Conservation (phyloP, 2,113 vertebrate species). For the Chionodraco myersi region DNA sequence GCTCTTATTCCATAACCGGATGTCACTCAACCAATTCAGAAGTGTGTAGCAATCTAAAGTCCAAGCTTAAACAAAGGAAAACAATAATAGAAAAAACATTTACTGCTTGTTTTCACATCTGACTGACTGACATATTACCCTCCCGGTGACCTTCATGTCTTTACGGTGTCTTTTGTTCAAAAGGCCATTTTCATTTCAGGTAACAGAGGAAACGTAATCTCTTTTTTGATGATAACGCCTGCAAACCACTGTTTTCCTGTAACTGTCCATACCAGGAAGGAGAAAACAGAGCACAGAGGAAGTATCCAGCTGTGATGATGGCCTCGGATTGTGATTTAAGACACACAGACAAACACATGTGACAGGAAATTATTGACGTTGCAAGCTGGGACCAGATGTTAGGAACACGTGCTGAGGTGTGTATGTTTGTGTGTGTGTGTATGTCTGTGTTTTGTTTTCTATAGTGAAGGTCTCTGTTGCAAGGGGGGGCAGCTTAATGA, state of each 20-base stretch:
- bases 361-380: slow-evolving; percentile 44
- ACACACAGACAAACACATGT: not conserved
- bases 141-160: slow-evolving; percentile 21
- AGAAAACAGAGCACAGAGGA: slow-evolving; percentile 9
- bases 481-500: slow-evolving; percentile 54
- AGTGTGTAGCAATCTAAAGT: too few species aligned
- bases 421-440: slow-evolving; percentile 12
- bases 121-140: not conserved
- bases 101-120: not conserved
- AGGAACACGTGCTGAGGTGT: slow-evolving; percentile 24
- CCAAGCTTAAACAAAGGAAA: too few species aligned
- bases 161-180: slow-evolving; percentile 8
- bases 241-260: slow-evolving; percentile 9
- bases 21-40: too few species aligned
- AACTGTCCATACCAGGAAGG: slow-evolving; percentile 38
- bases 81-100: too few species aligned
- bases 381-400: slow-evolving; percentile 61
- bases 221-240: slow-evolving; percentile 17
- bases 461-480: too few species aligned
- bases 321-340: slow-evolving; percentile 48
- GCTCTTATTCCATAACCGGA: too few species aligned
- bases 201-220: slow-evolving; percentile 5
- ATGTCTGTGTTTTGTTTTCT: not conserved
- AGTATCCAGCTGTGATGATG: slow-evolving; percentile 65
- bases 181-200: slow-evolving; percentile 22